Evolutionary conservation across 2,113 vertebrate species (phyloP), one percentile per base, ranked within the genome.

Genomic region (Arvicanthis niloticus): DNA sequence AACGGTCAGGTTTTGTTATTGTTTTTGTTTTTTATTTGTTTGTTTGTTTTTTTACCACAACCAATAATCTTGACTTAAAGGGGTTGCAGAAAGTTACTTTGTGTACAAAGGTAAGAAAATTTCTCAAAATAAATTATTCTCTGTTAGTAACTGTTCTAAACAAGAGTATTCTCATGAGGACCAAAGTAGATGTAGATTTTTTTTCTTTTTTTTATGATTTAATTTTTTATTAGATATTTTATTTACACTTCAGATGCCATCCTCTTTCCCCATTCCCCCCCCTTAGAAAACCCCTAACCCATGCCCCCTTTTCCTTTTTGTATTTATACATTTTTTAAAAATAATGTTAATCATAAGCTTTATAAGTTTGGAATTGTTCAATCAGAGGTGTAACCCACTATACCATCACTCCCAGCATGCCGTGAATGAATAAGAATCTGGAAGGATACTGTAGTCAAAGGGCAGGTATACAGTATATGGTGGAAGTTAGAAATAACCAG

Each of bases 41-140:
- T 67, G 65, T 67, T 68, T 68, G 65, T 7, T 34, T 37, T 37
- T 65, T 68, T 68, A 67, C 31, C 58, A 58, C 7, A 82, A 37
- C 9, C 53, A 89, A 85, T 9, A 62, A 88, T 85, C 19, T 13
- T 37, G 58, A 89, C 22, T 86, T 16, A 56, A 1, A 19, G 40
- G 40, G 56, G 37, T 40, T 91, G 93, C 48, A 96, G n/a, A 88
- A 81, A 56, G 19, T 76, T 78, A 62, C 10, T 56, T 90, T 75
- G 17, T 65, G 34, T 90, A 56, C 78, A 92, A 95, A 86, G 21
- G 15, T 56, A 73, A 88, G 11, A 8, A 93, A 88, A 75, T 75
- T 42, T 10, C 2, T 24, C 80, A 86, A 91, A 89, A 93, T 67
- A 94, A 31, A 89, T 86, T 89, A 24, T 53, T 10, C 7, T 75